phyloP scores from a whole-genome alignment of 2,888 invertebrate species.

The Drosophila bunnanda region DNA sequence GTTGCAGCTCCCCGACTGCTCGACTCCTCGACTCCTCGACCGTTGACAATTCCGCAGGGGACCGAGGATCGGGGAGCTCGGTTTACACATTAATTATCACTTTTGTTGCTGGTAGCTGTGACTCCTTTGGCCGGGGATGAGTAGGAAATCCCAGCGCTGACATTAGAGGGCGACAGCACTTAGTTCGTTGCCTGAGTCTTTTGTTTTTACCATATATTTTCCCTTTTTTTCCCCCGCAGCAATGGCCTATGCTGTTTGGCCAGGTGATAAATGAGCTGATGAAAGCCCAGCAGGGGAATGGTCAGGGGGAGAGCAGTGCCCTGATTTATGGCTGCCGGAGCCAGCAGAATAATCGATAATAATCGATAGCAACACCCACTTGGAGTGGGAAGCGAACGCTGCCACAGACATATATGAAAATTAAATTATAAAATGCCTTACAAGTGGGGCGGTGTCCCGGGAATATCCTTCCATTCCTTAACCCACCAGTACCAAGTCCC shows the following conservation, averaged over 20 bases:
- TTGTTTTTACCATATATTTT: slow-evolving; percentile 56
- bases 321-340: slow-evolving; percentile 71
- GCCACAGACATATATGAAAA: slow-evolving; percentile 75
- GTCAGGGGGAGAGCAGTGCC: slow-evolving; percentile 24
- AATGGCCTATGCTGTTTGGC: slow-evolving; percentile 36
- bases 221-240: slow-evolving; percentile 15
- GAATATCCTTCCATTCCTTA: slow-evolving; percentile 39
- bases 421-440: slow-evolving; percentile 84
- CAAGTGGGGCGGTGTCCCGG: slow-evolving; percentile 69
- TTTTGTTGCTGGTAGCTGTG: slow-evolving; percentile 65
- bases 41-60: slow-evolving; percentile 73
- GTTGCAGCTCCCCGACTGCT: slow-evolving; percentile 16
- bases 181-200: slow-evolving; percentile 68
- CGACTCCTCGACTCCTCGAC: slow-evolving; percentile 16
- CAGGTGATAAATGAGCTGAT: slow-evolving; percentile 82
- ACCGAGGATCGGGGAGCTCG: slow-evolving; percentile 53
- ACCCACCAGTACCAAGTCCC: slow-evolving; percentile 28
- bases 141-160: slow-evolving; percentile 57
- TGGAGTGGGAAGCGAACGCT: slow-evolving; percentile 45
- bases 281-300: slow-evolving; percentile 66
- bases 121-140: slow-evolving; percentile 16
- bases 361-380: slow-evolving; percentile 80
- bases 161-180: slow-evolving; percentile 64
- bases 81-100: slow-evolving; percentile 84
- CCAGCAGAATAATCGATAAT: slow-evolving; percentile 75